Evolutionary conservation across 2,797 vertebrate genomes (phyloP).

Genomic region (Melanitta fusca): DNA sequence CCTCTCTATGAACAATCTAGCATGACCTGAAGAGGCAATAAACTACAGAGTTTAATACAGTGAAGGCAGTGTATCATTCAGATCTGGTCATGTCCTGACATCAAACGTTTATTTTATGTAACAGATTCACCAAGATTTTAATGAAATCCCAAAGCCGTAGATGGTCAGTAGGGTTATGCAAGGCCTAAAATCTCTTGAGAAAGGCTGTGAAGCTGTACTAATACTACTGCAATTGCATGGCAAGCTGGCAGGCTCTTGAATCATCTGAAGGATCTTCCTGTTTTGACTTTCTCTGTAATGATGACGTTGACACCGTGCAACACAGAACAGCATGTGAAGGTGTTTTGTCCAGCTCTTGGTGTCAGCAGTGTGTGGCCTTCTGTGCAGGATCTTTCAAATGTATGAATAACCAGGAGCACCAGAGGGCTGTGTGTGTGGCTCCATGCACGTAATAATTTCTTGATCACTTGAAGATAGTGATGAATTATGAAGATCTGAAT

Average conservation of each 20-base stretch:
- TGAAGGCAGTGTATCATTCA: neutral
- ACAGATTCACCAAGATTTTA: neutral
- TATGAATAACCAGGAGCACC: neutral
- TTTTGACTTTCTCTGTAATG: neutral
- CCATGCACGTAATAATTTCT: neutral
- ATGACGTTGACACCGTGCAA: fast-evolving
- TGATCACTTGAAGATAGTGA: neutral
- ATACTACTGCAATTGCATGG: neutral
- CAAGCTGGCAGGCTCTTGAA: neutral
- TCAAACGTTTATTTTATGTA: neutral
- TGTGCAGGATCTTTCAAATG: neutral
- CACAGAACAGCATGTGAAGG: neutral
- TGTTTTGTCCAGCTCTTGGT: neutral
- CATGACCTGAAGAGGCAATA: neutral
- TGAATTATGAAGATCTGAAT: neutral
- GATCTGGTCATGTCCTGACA: neutral
- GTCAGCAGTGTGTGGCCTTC: neutral
- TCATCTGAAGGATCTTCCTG: neutral
- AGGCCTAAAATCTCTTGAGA: neutral
- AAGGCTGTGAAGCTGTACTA: neutral
- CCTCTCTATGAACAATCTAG: neutral
- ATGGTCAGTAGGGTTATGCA: neutral
- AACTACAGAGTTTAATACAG: neutral
- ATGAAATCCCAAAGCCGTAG: neutral
- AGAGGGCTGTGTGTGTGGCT: neutral